A percentile compares a stretch with the other conserved stretches of the same genome.
phyloP scores from a whole-genome alignment of 2,113 vertebrate species.

The Equus quagga region DNA sequence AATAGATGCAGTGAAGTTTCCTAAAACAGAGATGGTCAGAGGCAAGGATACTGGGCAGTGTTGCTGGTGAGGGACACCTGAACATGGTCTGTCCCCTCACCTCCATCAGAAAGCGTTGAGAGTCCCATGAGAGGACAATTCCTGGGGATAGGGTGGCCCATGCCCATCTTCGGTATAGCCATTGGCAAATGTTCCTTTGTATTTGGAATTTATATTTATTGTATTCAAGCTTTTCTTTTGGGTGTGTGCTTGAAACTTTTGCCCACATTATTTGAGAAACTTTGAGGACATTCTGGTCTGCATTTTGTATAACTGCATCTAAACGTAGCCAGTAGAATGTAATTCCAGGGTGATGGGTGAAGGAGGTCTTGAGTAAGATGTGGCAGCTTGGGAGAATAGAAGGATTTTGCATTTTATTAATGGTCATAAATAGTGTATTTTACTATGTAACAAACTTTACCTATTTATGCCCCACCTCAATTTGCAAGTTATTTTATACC shows the following conservation, averaged over 20 bases:
- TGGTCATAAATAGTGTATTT: conserved; percentile 36
- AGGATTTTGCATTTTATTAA: conserved; percentile 8
- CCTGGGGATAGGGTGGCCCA: neutral
- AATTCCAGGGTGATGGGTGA: neutral
- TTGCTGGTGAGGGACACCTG: neutral
- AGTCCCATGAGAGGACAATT: neutral
- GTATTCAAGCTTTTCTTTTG: neutral
- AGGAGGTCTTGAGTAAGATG: neutral
- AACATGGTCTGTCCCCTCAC: neutral
- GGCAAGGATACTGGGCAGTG: neutral
- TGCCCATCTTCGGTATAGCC: neutral
- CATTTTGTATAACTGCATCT: neutral
- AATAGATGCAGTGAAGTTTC: neutral
- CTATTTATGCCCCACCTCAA: neutral
- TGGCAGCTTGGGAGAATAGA: neutral
- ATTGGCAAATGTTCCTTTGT: neutral
- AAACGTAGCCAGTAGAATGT: neutral
- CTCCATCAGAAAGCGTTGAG: neutral
- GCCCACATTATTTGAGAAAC: neutral
- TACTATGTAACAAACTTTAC: neutral
- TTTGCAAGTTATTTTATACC: neutral
- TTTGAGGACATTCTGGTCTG: neutral
- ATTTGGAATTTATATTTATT: conserved; percentile 2
- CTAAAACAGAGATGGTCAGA: neutral
- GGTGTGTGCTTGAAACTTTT: conserved; percentile 27